phyloP scores from a whole-genome alignment of 2,888 invertebrate genomes.

The Eupithecia centaureata region DNA sequence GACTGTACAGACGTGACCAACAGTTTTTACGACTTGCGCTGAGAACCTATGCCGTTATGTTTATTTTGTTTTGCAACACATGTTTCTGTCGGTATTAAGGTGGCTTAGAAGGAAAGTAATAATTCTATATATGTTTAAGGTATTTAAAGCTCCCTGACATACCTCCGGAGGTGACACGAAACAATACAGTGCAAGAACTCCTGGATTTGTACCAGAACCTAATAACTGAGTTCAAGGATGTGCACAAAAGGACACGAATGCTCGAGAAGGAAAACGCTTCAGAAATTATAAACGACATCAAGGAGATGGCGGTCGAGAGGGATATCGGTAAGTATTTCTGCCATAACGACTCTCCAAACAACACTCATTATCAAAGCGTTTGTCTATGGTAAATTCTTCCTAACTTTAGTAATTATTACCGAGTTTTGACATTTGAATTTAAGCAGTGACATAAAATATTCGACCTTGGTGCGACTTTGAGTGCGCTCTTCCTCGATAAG shows the following conservation, averaged over 20 bases:
- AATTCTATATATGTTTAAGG: constrained; percentile 52
- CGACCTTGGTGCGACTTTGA: constrained; percentile 38
- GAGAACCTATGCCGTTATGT: constrained; percentile 18
- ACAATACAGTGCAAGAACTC: constrained; percentile 88
- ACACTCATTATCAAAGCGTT: constrained; percentile 47
- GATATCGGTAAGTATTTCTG: constrained; percentile 86
- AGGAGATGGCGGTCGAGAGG: constrained; percentile 93
- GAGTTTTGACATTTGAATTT: constrained; percentile 48
- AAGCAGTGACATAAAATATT: constrained; percentile 40
- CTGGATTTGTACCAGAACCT: constrained; percentile 89
- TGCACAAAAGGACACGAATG: constrained; percentile 88
- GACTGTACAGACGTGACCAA: constrained; percentile 19
- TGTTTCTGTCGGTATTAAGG: constrained; percentile 14
- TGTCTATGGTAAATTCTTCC: constrained; percentile 41
- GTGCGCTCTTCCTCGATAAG: constrained; percentile 38
- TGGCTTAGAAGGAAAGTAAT: constrained; percentile 11
- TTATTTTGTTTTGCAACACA: constrained; percentile 28
- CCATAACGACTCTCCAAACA: constrained; percentile 62
- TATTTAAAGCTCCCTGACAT: constrained; percentile 86
- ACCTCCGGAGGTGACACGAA: constrained; percentile 89
- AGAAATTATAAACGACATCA: constrained; percentile 93
- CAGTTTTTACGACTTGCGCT: constrained; percentile 27
- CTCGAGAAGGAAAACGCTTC: constrained; percentile 87
- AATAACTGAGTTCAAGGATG: constrained; percentile 91
- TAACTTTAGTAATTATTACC: constrained; percentile 46